phyloP scores from a whole-genome alignment of 2,888 invertebrate genomes.

The Caenorhabditis panamensis region DNA sequence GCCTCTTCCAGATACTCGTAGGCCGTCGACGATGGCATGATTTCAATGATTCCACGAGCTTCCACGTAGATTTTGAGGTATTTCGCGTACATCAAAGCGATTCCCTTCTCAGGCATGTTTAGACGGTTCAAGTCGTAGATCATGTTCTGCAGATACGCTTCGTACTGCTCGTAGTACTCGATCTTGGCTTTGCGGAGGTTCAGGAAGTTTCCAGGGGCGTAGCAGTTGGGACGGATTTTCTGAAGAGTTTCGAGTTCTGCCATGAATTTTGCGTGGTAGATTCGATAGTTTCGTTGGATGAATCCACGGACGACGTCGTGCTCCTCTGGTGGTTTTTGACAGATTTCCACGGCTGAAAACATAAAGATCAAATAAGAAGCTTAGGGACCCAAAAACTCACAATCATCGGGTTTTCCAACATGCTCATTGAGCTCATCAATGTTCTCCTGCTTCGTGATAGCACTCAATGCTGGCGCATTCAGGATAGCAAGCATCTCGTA shows the following conservation, averaged over 20 bases:
- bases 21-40: constrained; percentile 49
- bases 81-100: constrained; percentile 22
- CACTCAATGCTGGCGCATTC: constrained; percentile 56
- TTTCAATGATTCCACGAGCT: constrained; percentile 51
- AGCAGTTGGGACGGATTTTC: constrained; percentile 9
- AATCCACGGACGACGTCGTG: constrained; percentile 11
- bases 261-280: constrained; percentile 7
- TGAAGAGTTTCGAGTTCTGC: constrained; percentile 31
- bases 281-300: background rate
- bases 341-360: constrained; percentile 45
- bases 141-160: constrained; percentile 31
- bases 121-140: constrained; percentile 38
- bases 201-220: background rate
- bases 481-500: constrained; percentile 59
- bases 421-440: constrained; percentile 52
- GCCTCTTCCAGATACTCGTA: constrained; percentile 22
- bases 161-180: constrained; percentile 16
- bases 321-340: background rate
- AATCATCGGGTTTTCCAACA: constrained; percentile 64
- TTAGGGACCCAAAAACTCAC: constrained; percentile 22
- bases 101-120: constrained; percentile 38
- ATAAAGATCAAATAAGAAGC: background rate
- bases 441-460: constrained; percentile 45
- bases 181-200: constrained; percentile 10
- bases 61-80: constrained; percentile 42